A percentile compares a stretch with the other conserved stretches of the same genome.
These are phyloP conservation scores for Dicentrarchus labrax DNA, from an alignment of 2,113 vertebrate species.

Conservation along the genomic window DNA sequence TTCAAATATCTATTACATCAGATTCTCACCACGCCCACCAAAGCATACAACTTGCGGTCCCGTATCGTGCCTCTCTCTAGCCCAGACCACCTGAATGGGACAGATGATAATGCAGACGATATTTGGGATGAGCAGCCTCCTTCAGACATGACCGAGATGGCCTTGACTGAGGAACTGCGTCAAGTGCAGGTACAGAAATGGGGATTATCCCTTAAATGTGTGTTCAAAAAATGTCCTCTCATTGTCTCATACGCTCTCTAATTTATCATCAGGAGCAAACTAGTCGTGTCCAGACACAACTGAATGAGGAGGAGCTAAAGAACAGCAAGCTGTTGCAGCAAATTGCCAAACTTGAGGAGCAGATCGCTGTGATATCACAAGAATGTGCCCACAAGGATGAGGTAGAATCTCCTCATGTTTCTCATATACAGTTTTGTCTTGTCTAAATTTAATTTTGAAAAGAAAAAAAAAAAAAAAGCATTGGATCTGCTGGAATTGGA, in stretches of 20 bases:
- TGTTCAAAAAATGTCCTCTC: not conserved
- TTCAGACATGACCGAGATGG: slow-evolving; percentile 91
- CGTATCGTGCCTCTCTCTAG: slow-evolving; percentile 86
- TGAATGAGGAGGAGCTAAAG: slow-evolving; percentile 91
- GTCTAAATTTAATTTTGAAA: not conserved
- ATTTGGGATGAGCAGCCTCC: slow-evolving; percentile 89
- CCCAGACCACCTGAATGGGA: slow-evolving; percentile 83
- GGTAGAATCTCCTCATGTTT: slow-evolving; percentile 55
- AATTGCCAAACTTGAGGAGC: slow-evolving; percentile 91
- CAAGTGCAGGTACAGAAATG: slow-evolving; percentile 87
- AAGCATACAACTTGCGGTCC: slow-evolving; percentile 88
- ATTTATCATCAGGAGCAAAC: slow-evolving; percentile 87
- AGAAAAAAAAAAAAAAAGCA: no score
- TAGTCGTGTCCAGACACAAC: slow-evolving; percentile 85
- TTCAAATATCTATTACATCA: slow-evolving; percentile 65
- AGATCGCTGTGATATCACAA: slow-evolving; percentile 86
- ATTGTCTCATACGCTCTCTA: not conserved
- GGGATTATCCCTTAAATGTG: not conserved
- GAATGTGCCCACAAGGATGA: slow-evolving; percentile 75
- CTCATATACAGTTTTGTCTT: not conserved
- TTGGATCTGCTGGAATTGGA: not conserved
- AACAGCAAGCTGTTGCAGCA: slow-evolving; percentile 90
- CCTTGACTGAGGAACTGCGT: slow-evolving; percentile 91
- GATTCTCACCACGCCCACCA: slow-evolving; percentile 94
- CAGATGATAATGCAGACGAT: slow-evolving; percentile 67